Evolutionary conservation across 1,140 invertebrate species (phyloP).

Genomic region (Trichonephila clavata): DNA sequence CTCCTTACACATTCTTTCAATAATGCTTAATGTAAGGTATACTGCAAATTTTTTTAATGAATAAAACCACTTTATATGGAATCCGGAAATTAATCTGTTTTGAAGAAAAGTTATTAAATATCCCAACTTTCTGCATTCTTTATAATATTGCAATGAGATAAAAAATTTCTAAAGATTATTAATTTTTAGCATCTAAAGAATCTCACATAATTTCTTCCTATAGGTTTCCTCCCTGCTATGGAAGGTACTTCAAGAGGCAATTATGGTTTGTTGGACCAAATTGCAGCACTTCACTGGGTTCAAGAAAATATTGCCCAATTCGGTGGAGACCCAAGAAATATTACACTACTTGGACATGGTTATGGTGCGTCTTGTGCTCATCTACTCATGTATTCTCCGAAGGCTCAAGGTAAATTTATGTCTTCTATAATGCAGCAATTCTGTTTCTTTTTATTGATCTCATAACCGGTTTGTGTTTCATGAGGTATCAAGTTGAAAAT

Average conservation of each 20-base stretch:
- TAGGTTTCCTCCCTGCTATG: constrained; percentile 78
- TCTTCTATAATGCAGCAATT: too few relatives aligned
- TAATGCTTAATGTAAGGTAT: too few relatives aligned
- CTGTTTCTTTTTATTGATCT: too few relatives aligned
- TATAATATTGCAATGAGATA: neutral
- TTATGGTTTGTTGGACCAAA: constrained; percentile 80
- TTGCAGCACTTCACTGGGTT: constrained; percentile 88
- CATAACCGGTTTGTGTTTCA: too few relatives aligned
- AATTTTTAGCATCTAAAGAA: neutral
- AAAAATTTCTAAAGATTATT: neutral
- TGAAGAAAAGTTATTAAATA: too few relatives aligned
- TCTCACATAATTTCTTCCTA: neutral
- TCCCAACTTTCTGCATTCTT: too few relatives aligned
- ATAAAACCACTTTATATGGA: too few relatives aligned
- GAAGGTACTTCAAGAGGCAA: constrained; percentile 78
- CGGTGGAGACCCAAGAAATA: constrained; percentile 81
- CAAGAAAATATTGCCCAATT: constrained; percentile 84
- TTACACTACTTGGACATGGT: constrained; percentile 81
- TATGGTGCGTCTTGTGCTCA: constrained; percentile 80
- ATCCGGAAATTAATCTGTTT: too few relatives aligned
- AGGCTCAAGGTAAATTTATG: constrained; percentile 81
- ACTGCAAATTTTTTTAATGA: too few relatives aligned
- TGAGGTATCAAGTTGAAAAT: too few relatives aligned
- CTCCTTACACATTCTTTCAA: too few relatives aligned
- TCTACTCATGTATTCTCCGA: constrained; percentile 78